Conservation (phyloP, 2,888 invertebrate genomes). For the Rhogogaster chlorosoma region DNA sequence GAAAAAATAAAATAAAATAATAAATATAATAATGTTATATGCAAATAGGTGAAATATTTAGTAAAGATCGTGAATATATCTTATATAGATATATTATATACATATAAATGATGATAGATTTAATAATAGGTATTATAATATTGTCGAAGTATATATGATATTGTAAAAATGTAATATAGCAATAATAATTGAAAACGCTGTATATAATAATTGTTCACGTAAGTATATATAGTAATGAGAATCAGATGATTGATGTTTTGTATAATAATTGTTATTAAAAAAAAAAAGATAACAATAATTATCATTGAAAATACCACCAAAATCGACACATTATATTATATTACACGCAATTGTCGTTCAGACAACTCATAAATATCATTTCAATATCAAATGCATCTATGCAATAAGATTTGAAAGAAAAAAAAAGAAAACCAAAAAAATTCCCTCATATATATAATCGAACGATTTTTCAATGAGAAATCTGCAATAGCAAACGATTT, state of each 20-base stretch:
- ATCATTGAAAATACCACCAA: neutral
- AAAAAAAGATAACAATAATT: slow-evolving; percentile 18
- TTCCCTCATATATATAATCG: no score
- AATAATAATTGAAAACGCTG: slow-evolving; percentile 67
- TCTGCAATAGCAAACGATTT: neutral
- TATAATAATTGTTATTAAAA: slow-evolving; percentile 38
- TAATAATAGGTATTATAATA: slow-evolving; percentile 29
- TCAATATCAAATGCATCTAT: no score
- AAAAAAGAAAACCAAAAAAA: no score
- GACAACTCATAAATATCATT: no score
- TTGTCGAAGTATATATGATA: slow-evolving; percentile 48
- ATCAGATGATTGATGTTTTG: slow-evolving; percentile 42
- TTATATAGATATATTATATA: neutral
- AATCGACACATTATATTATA: neutral
- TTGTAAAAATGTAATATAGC: slow-evolving; percentile 68
- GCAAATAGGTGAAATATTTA: neutral
- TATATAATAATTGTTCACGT: slow-evolving; percentile 5
- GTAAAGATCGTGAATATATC: neutral
- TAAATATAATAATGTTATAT: neutral
- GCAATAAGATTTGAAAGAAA: no score
- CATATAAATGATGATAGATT: neutral
- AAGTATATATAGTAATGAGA: neutral
- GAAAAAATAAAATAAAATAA: neutral
- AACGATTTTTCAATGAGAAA: no score
- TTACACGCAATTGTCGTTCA: no score